A percentile compares a stretch with the other conserved stretches of the same genome.
These are phyloP conservation scores for Druon quercuslanigerum DNA, from an alignment of 1,140 invertebrate species.

Conservation along the genomic window DNA sequence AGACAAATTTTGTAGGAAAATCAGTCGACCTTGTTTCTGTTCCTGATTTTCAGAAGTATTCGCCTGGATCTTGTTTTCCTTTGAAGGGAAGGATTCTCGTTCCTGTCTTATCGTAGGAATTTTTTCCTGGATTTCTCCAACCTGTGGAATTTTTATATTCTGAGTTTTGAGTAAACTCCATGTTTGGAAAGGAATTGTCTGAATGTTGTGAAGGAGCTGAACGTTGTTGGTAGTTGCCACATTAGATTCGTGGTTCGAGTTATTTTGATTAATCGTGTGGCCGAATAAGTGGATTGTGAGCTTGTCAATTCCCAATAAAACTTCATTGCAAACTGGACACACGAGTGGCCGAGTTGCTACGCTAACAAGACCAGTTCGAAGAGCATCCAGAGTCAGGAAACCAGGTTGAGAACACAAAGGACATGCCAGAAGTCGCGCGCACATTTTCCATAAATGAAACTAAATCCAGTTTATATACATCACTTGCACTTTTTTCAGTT, in stretches of 20 bases:
- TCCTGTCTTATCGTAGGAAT: conserved; percentile 29
- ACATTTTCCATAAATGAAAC: conserved; percentile 70
- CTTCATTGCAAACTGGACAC: conserved; percentile 86
- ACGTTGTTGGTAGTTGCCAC: conserved; percentile 31
- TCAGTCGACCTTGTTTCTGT: conserved; percentile 42
- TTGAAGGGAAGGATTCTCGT: not conserved
- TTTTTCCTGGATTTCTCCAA: conserved; percentile 9
- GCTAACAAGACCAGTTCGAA: conserved; percentile 83
- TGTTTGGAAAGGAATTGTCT: conserved; percentile 49
- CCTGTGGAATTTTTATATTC: conserved; percentile 10
- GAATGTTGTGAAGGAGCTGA: conserved; percentile 35
- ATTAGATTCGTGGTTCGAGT: conserved; percentile 31
- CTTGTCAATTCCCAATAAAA: conserved; percentile 86
- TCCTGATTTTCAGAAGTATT: not conserved
- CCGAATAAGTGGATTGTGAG: conserved; percentile 89
- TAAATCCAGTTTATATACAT: not conserved
- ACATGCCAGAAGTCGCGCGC: conserved; percentile 81
- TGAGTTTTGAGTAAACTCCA: conserved; percentile 47
- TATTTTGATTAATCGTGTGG: conserved; percentile 75
- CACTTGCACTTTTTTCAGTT: not conserved
- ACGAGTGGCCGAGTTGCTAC: conserved; percentile 83
- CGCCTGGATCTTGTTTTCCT: not conserved
- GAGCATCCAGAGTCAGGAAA: conserved; percentile 82
- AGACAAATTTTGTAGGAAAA: conserved; percentile 51
- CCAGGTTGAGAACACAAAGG: conserved; percentile 84